Conservation (phyloP, 2,797 vertebrate species). For the Poeciliopsis turneri region DNA sequence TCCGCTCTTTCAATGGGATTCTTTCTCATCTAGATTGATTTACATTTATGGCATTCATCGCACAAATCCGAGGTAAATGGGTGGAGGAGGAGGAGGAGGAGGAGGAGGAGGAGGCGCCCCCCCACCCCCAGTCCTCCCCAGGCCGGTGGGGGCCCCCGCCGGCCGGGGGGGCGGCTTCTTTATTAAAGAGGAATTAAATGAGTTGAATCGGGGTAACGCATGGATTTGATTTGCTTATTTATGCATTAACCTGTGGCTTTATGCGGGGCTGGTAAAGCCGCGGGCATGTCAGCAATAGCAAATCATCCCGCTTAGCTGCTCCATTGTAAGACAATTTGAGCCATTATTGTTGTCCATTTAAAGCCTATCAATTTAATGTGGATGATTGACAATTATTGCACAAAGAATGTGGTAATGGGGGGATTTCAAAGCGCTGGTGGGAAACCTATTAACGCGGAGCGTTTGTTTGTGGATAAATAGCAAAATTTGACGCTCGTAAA, state of each 20-base stretch:
- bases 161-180: slow-evolving; percentile 80
- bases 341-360: slow-evolving; percentile 76
- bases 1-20: slow-evolving; percentile 83
- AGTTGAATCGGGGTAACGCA: slow-evolving; percentile 88
- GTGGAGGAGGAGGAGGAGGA: background rate
- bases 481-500: slow-evolving; percentile 39
- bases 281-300: slow-evolving; percentile 74
- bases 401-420: slow-evolving; percentile 76
- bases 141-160: slow-evolving; percentile 63
- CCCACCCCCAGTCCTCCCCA: background rate
- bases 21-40: slow-evolving; percentile 89
- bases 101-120: background rate
- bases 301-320: slow-evolving; percentile 71
- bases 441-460: slow-evolving; percentile 68
- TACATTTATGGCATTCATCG: slow-evolving; percentile 90
- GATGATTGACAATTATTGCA: slow-evolving; percentile 84
- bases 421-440: slow-evolving; percentile 74
- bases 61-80: slow-evolving; percentile 79
- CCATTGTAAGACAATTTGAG: slow-evolving; percentile 77
- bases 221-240: slow-evolving; percentile 88
- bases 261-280: slow-evolving; percentile 75
- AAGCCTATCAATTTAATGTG: slow-evolving; percentile 79
- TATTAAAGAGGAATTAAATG: slow-evolving; percentile 89
- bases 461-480: slow-evolving; percentile 57
- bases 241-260: slow-evolving; percentile 83